phyloP scores from a whole-genome alignment of 2,797 vertebrate genomes.

The Helicolenus hilgendorfi region DNA sequence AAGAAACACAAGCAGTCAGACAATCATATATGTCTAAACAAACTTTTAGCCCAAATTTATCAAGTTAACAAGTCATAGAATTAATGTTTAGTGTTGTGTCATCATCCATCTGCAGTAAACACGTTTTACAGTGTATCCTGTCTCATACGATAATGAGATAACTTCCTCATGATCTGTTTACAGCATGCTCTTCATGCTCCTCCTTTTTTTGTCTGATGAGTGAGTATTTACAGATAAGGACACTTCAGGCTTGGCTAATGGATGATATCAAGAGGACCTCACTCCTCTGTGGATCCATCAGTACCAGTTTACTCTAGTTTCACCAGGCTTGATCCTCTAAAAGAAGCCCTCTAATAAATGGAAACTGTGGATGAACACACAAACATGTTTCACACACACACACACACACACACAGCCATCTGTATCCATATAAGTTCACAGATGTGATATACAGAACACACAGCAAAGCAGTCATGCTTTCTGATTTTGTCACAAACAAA shows the following conservation, averaged over 20 bases:
- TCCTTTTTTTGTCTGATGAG: neutral
- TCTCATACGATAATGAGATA: neutral
- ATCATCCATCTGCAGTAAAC: neutral
- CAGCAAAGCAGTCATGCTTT: conserved; percentile 11
- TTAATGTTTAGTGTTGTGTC: neutral
- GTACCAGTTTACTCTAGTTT: conserved; percentile 6
- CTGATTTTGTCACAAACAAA: conserved; percentile 43
- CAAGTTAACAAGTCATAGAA: neutral
- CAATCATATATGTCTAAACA: neutral
- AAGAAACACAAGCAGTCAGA: neutral
- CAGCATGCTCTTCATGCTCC: neutral
- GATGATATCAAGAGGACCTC: conserved; percentile 12
- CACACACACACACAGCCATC: neutral
- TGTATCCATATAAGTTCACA: neutral
- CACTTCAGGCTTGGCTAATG: conserved; percentile 2
- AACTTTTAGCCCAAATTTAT: neutral
- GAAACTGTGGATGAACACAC: conserved; percentile 10
- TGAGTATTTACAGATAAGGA: neutral
- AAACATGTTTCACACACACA: conserved; percentile 20
- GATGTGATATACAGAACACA: neutral
- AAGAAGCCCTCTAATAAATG: neutral
- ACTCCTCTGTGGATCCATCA: neutral
- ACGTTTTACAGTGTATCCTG: neutral
- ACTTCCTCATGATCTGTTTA: conserved; percentile 6
- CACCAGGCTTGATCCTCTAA: neutral